A percentile compares a stretch with the other conserved stretches of the same genome.
Evolutionary conservation across 1,140 invertebrate species (phyloP).

Genomic region (Drosophila ficusphila): DNA sequence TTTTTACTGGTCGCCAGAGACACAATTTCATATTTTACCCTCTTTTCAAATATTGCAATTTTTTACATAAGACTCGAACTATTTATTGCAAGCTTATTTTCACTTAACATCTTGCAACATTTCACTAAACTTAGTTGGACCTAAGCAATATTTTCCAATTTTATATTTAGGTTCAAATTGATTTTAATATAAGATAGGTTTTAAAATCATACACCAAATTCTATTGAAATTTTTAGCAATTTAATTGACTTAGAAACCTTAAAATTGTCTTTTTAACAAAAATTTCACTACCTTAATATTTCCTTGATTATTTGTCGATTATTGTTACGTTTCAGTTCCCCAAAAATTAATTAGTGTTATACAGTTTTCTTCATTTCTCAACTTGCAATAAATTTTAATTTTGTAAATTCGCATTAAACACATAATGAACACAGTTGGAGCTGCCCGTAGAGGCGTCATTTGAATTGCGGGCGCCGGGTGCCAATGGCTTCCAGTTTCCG

Average conservation of each 20-base stretch:
- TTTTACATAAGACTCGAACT: neutral
- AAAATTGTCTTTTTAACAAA: too few species aligned
- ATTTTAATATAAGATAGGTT: too few species aligned
- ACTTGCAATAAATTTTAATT: constrained; percentile 78
- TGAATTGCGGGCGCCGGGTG: constrained; percentile 54
- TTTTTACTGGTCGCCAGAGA: neutral
- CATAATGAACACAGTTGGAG: constrained; percentile 57
- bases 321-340: neutral
- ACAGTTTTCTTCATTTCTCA: constrained; percentile 29
- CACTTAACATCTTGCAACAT: too few species aligned
- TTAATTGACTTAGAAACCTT: too few species aligned
- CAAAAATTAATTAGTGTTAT: constrained; percentile 6
- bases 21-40: neutral
- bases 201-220: too few species aligned
- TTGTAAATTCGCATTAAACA: constrained; percentile 68
- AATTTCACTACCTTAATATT: neutral
- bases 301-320: neutral
- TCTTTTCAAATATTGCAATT: neutral
- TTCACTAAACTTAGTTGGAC: too few species aligned
- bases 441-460: constrained; percentile 34
- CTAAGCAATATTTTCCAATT: too few species aligned
- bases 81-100: too few species aligned
- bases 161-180: too few species aligned
- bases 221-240: too few species aligned
- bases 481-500: constrained; percentile 78